A percentile compares a stretch with the other conserved stretches of the same genome.
Conservation (phyloP, 1,140 invertebrate genomes). For the Zaprionus camerounensis region DNA sequence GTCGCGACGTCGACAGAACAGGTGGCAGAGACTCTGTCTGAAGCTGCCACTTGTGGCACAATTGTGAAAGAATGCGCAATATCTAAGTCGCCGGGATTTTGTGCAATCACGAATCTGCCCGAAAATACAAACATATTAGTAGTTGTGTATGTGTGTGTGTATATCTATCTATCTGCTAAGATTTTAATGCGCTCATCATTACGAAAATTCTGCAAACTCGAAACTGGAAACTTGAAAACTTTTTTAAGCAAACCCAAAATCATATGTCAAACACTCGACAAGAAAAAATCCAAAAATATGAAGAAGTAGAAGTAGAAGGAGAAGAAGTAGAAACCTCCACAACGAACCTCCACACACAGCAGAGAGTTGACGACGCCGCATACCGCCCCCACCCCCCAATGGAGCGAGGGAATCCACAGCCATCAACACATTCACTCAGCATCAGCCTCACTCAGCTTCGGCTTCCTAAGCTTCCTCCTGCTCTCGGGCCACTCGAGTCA, state of each 20-base stretch:
- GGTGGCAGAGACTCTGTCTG: not conserved
- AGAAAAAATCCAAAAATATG: slow-evolving; percentile 19
- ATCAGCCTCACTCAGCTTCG: slow-evolving; percentile 10
- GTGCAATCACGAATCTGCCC: slow-evolving; percentile 53
- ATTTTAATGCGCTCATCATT: slow-evolving; percentile 70
- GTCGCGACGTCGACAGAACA: slow-evolving; percentile 36
- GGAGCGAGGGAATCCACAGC: slow-evolving; percentile 33
- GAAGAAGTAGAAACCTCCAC: not conserved
- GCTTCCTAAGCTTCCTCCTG: slow-evolving; percentile 70
- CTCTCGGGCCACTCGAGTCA: slow-evolving; percentile 46
- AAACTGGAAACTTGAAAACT: slow-evolving; percentile 66
- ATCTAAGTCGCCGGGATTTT: slow-evolving; percentile 55
- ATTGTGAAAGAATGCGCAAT: slow-evolving; percentile 70
- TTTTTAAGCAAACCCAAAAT: slow-evolving; percentile 69
- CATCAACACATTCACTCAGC: slow-evolving; percentile 73
- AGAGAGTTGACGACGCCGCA: slow-evolving; percentile 32
- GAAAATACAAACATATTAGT: not conserved
- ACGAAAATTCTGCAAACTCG: slow-evolving; percentile 76
- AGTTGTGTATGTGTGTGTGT: not conserved
- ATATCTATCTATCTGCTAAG: slow-evolving; percentile 3
- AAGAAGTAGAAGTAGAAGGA: not conserved
- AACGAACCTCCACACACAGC: not conserved
- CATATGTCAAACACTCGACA: slow-evolving; percentile 77
- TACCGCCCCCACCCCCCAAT: slow-evolving; percentile 22
- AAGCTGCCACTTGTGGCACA: slow-evolving; percentile 50